Percentiles rank a stretch among this genome's conserved stretches.
Evolutionary conservation across 2,797 vertebrate genomes (phyloP).

Genomic region (Eremophila alpestris): DNA sequence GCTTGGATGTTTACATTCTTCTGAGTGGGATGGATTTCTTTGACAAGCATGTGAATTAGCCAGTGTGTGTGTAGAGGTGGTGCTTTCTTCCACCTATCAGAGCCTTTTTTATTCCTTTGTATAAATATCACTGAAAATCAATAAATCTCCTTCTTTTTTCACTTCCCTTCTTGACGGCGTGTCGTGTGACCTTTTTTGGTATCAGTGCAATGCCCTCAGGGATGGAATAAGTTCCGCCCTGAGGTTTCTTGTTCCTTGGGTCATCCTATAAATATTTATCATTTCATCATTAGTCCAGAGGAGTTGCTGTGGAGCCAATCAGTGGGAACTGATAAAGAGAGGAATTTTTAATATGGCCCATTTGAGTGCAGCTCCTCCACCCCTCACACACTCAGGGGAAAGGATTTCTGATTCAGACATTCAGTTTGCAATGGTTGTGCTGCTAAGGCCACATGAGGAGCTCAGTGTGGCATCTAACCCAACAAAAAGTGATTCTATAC

Average conservation of each 20-base stretch:
- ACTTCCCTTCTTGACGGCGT: no score
- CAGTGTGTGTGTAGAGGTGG: no score
- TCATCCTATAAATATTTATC: neutral
- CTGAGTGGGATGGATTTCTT: no score
- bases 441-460: neutral
- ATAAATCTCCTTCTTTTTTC: no score
- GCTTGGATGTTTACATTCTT: no score
- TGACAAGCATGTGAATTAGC: no score
- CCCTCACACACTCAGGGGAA: neutral
- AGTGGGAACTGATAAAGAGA: neutral
- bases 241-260: neutral
- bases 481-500: neutral
- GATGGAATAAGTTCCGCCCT: neutral
- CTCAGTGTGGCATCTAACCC: neutral
- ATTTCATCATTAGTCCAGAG: neutral
- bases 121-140: no score
- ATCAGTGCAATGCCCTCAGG: no score
- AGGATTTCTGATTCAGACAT: neutral
- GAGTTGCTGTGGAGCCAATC: neutral
- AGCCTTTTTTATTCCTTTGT: no score
- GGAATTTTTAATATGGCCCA: neutral
- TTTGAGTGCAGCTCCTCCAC: neutral
- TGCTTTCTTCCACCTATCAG: no score
- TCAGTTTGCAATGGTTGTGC: neutral
- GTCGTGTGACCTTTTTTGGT: no score